A percentile compares a stretch with the other conserved stretches of the same genome.
Conservation (phyloP, 2,113 vertebrate genomes). For the Ageneiosus marmoratus region DNA sequence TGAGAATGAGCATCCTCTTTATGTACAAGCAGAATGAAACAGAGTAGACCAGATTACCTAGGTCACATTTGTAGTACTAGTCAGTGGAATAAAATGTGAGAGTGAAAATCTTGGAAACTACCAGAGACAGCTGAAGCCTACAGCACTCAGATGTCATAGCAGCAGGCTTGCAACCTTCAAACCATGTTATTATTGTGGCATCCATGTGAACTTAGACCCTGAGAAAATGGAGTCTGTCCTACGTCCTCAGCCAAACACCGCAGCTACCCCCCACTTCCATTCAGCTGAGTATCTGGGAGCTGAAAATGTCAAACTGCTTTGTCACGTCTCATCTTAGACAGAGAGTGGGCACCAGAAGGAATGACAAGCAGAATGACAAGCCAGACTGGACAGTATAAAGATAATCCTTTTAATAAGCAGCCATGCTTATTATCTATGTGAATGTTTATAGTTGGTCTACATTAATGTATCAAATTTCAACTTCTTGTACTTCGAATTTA, state of each 20-base stretch:
- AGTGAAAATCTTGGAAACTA: constrained; percentile 17
- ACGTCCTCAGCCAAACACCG: constrained; percentile 54
- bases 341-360: constrained; percentile 50
- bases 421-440: background rate
- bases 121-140: constrained; percentile 39
- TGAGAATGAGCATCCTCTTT: constrained; percentile 59
- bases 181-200: constrained; percentile 55
- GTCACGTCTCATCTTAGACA: constrained; percentile 71
- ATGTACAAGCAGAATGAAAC: constrained; percentile 38
- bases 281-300: constrained; percentile 65
- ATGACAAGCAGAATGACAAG: constrained; percentile 25
- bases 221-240: constrained; percentile 59
- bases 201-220: constrained; percentile 49
- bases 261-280: constrained; percentile 35
- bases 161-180: constrained; percentile 46
- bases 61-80: constrained; percentile 23
- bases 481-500: background rate
- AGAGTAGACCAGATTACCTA: constrained; percentile 51
- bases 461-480: background rate
- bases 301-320: constrained; percentile 79
- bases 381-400: background rate
- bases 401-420: background rate
- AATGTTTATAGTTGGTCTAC: background rate
- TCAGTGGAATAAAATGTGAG: constrained; percentile 23
- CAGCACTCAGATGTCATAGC: constrained; percentile 35